These are phyloP conservation scores for Anodontia alba DNA, from an alignment of 2,888 invertebrate genomes.

Conservation along the genomic window DNA sequence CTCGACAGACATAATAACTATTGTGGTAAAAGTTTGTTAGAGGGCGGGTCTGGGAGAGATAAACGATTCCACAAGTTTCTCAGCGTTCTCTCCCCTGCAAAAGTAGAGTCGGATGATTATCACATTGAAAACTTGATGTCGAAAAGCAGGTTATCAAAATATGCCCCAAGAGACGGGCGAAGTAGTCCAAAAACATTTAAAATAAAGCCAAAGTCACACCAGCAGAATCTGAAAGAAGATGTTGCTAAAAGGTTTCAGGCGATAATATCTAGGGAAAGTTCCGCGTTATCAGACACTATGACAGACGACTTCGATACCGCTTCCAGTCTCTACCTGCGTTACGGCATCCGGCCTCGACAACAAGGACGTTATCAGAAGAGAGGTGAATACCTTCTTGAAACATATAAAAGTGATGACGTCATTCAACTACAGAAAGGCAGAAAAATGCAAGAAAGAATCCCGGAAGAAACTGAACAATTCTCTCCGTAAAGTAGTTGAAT, in stretches of 20 bases:
- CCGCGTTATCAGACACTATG: slow-evolving; percentile 33
- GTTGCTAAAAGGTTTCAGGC: slow-evolving; percentile 55
- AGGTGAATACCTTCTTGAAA: slow-evolving; percentile 59
- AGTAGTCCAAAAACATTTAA: slow-evolving; percentile 34
- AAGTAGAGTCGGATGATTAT: slow-evolving; percentile 58
- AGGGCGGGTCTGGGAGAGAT: slow-evolving; percentile 70
- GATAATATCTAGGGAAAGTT: slow-evolving; percentile 57
- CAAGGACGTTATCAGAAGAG: slow-evolving; percentile 51
- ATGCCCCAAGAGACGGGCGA: slow-evolving; percentile 53
- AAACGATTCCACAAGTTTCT: slow-evolving; percentile 69
- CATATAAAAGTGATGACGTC: slow-evolving; percentile 62
- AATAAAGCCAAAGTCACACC: slow-evolving; percentile 46
- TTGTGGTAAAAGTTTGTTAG: slow-evolving; percentile 68
- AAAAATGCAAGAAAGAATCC: slow-evolving; percentile 44
- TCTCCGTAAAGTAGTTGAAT: not conserved
- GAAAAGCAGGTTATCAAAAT: slow-evolving; percentile 67
- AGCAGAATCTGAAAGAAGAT: slow-evolving; percentile 52
- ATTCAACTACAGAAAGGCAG: slow-evolving; percentile 50
- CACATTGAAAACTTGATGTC: slow-evolving; percentile 66
- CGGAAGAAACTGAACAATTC: slow-evolving; percentile 31
- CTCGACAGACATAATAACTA: slow-evolving; percentile 72
- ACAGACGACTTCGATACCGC: slow-evolving; percentile 3
- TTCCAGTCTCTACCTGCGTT: not conserved
- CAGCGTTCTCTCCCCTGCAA: slow-evolving; percentile 64
- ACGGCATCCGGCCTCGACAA: slow-evolving; percentile 22